A percentile compares a stretch with the other conserved stretches of the same genome.
Conservation (phyloP, 2,888 invertebrate species). For the Campopleginae sp. region DNA sequence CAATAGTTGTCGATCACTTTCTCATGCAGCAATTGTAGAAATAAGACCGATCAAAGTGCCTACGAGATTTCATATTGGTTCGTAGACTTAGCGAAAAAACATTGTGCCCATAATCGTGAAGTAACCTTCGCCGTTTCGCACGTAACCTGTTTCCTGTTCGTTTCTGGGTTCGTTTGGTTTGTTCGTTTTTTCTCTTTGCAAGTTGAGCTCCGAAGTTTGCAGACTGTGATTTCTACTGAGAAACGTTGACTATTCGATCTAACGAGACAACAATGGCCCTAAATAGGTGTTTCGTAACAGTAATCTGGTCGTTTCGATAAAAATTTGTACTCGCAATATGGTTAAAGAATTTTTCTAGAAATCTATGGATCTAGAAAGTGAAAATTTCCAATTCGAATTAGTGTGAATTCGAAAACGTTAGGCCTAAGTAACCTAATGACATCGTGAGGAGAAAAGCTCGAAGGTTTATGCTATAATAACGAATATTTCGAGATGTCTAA, state of each 20-base stretch:
- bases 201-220: conserved; percentile 8
- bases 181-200: background rate
- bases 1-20: conserved; percentile 79
- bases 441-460: conserved; percentile 65
- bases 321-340: conserved; percentile 5
- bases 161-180: background rate
- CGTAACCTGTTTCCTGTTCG: background rate
- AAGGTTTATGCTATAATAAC: conserved; percentile 55
- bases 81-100: background rate
- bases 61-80: conserved; percentile 9
- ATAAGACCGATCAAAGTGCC: conserved; percentile 31
- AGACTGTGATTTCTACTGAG: conserved; percentile 31
- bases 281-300: conserved; percentile 20
- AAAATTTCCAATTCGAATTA: conserved; percentile 10
- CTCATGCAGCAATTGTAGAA: conserved; percentile 62
- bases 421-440: conserved; percentile 59
- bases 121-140: conserved; percentile 1
- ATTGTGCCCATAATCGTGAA: background rate
- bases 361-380: conserved; percentile 46
- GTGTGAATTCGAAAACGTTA: conserved; percentile 2
- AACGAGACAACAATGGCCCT: conserved; percentile 51
- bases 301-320: conserved; percentile 8
- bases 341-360: conserved; percentile 32
- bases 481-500: conserved; percentile 61
- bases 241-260: conserved; percentile 57